These are phyloP conservation scores for Emydoidea blandingii DNA, from an alignment of 2,797 vertebrate genomes.

Conservation along the genomic window DNA sequence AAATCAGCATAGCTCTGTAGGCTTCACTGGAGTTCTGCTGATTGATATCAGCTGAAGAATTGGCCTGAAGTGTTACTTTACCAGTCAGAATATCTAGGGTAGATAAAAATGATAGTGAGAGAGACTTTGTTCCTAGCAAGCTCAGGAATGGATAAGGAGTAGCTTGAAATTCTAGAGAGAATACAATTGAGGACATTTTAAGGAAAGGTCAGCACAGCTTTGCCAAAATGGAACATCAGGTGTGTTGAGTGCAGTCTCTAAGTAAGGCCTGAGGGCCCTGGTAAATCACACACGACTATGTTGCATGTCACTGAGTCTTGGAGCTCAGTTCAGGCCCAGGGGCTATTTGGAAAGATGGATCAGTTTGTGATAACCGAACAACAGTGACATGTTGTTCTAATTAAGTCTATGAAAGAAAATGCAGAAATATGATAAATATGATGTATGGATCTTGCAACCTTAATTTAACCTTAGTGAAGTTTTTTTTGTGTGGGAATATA, in stretches of 20 bases:
- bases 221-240: not conserved
- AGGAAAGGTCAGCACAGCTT: constrained; percentile 8
- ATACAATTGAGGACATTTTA: constrained; percentile 22
- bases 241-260: not conserved
- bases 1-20: not conserved
- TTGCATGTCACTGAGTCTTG: constrained; percentile 32
- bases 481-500: not conserved
- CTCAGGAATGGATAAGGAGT: not conserved
- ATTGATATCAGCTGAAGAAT: not conserved
- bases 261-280: constrained; percentile 24
- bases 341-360: not conserved
- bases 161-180: constrained; percentile 43
- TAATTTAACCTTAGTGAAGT: constrained; percentile 62
- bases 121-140: not conserved
- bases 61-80: not conserved
- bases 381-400: constrained; percentile 39
- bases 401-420: constrained; percentile 51
- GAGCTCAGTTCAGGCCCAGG: constrained; percentile 40
- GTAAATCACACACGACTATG: rapidly evolving
- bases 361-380: constrained; percentile 50
- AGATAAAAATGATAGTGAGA: not conserved
- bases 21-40: not conserved
- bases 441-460: constrained; percentile 59
- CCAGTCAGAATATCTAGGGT: not conserved
- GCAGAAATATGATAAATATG: constrained; percentile 53